Evolutionary conservation across 1,140 invertebrate genomes (phyloP).

Genomic region (Drosophila athabasca): DNA sequence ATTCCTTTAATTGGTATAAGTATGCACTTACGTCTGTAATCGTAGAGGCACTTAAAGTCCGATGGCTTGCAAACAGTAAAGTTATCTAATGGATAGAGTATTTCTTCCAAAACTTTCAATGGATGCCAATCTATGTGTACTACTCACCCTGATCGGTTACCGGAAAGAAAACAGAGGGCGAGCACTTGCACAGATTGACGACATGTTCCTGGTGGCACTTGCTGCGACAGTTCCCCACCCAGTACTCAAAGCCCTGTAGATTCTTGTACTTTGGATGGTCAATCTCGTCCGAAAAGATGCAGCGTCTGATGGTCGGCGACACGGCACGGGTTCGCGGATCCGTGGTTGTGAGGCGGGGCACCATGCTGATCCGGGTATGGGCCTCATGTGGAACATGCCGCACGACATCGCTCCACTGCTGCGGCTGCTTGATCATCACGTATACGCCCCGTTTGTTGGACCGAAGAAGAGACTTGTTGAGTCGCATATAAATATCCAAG

Average conservation of each 20-base stretch:
- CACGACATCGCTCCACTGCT: slow-evolving; percentile 62
- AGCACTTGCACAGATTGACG: slow-evolving; percentile 60
- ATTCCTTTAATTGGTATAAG: too few relatives aligned
- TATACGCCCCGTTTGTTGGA: slow-evolving; percentile 40
- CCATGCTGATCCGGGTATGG: slow-evolving; percentile 52
- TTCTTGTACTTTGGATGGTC: slow-evolving; percentile 58
- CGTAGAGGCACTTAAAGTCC: slow-evolving; percentile 72
- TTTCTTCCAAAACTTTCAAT: not conserved
- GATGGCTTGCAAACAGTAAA: slow-evolving; percentile 65
- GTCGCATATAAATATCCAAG: slow-evolving; percentile 43
- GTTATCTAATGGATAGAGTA: slow-evolving; percentile 51
- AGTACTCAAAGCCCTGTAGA: slow-evolving; percentile 65
- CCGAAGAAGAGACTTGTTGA: slow-evolving; percentile 39
- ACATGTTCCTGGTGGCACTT: slow-evolving; percentile 74
- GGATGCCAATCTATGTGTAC: not conserved
- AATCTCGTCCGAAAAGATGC: slow-evolving; percentile 67
- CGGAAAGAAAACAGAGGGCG: slow-evolving; percentile 67
- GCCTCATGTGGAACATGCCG: slow-evolving; percentile 44
- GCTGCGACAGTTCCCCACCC: slow-evolving; percentile 69
- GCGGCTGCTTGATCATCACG: slow-evolving; percentile 69
- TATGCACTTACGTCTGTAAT: slow-evolving; percentile 57
- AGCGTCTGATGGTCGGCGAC: slow-evolving; percentile 34
- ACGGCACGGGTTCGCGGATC: slow-evolving; percentile 43
- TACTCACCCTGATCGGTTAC: slow-evolving; percentile 41
- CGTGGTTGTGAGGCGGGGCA: slow-evolving; percentile 47